Evolutionary conservation across 2,888 invertebrate genomes (phyloP), one percentile per base, ranked within the genome.

Genomic region (Noctua janthina): DNA sequence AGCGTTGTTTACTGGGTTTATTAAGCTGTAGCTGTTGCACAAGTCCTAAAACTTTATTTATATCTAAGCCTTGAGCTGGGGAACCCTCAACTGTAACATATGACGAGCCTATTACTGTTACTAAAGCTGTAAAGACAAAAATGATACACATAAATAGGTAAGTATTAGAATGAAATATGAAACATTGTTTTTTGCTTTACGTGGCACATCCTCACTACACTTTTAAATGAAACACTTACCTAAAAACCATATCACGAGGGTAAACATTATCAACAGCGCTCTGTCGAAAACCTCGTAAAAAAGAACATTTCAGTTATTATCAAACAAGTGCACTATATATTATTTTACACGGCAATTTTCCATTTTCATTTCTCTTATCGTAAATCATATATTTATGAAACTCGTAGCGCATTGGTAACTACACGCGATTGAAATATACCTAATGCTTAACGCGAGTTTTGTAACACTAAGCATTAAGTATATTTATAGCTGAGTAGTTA

Each of bases 321-420:
- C 91, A 90, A 86, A 88, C 84, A 82, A 89, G 74, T 90, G 90
- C 90, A 90, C 89, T 88, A 88, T 89, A 90, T 90, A 89, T 91
- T 88, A 91, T 87, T 92, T 92, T 93, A 91, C 92, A 94, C 93
- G 94, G 93, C 92, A 93, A 95, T 95, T 94, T 94, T 89, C 93
- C 92, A 93, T 93, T 96, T 95, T 94, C 91, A 95, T 94, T 96
- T 95, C 92, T 88, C 90, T 95, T 95, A 95, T 95, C 95, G 89
- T 81, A 83, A 88, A 89, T 82, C 84, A 87, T 74, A 76, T 79
- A 81, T 89, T 85, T 89, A 87, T 88, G 54, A 85, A 85, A 87
- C 86, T 84, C 77, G 80, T 86, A 76, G 76, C 76, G 83, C 80
- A 82, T 84, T 76, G 72, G 66, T 84, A 23, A 66, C 83, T 71